These are phyloP conservation scores for Fragum whitleyi DNA, from an alignment of 2,888 invertebrate genomes.

Conservation along the genomic window DNA sequence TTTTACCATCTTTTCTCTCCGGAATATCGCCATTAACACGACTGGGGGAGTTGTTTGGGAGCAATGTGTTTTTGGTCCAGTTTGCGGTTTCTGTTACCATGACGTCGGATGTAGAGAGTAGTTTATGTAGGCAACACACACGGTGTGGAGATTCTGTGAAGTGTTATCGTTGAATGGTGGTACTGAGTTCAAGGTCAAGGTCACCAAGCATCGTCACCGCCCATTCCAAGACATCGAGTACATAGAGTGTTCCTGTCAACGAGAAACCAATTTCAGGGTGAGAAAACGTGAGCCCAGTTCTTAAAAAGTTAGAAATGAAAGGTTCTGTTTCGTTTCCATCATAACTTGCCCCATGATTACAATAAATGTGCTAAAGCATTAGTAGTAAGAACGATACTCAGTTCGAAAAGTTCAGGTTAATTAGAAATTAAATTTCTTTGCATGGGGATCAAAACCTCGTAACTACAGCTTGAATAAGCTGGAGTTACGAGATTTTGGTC, in stretches of 20 bases:
- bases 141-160: constrained; percentile 35
- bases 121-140: constrained; percentile 1
- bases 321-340: background rate
- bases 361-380: too few species aligned
- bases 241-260: constrained; percentile 69
- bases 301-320: constrained; percentile 11
- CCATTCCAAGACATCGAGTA: constrained; percentile 69
- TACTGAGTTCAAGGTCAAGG: constrained; percentile 60
- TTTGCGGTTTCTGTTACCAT: background rate
- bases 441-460: too few species aligned
- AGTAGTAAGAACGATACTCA: background rate
- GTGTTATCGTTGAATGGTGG: constrained; percentile 61
- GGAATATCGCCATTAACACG: constrained; percentile 1
- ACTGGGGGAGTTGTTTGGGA: constrained; percentile 6
- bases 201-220: constrained; percentile 63
- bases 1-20: constrained; percentile 18
- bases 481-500: too few species aligned
- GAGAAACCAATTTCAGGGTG: constrained; percentile 69
- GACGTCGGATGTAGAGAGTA: background rate
- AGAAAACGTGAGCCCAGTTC: constrained; percentile 62
- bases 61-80: constrained; percentile 8
- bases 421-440: too few species aligned
- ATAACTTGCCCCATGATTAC: background rate
- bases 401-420: background rate
- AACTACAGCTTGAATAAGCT: too few species aligned